Evolutionary conservation across 2,113 vertebrate species (phyloP).

Genomic region (Myodes glareolus): DNA sequence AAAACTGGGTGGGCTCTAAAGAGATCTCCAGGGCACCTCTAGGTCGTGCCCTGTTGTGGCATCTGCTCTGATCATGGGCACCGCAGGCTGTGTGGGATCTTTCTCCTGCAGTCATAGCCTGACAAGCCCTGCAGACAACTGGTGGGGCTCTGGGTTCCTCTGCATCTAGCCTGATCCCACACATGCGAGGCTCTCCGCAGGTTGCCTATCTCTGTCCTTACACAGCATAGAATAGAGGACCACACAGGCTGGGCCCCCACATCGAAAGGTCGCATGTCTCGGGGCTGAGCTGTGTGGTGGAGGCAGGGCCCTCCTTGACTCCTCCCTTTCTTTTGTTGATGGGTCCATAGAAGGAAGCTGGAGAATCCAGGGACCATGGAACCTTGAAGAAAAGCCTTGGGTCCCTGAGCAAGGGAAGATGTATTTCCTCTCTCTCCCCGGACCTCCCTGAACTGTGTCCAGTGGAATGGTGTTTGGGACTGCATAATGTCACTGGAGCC

Average conservation of each 20-base stretch:
- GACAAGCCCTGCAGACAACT: too few species aligned
- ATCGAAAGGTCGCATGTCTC: background rate
- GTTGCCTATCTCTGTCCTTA: too few species aligned
- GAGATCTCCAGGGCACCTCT: background rate
- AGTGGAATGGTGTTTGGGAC: too few species aligned
- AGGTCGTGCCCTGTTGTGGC: fast-evolving
- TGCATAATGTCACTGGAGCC: background rate
- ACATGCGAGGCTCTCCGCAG: background rate
- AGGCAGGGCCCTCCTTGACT: background rate
- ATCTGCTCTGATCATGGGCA: background rate
- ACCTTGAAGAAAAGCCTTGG: background rate
- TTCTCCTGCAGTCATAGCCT: background rate
- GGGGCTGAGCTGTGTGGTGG: background rate
- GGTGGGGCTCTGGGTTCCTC: background rate
- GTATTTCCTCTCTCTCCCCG: background rate
- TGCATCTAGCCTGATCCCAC: background rate
- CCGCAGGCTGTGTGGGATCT: background rate
- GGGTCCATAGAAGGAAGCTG: background rate
- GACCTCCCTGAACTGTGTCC: background rate
- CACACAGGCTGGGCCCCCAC: background rate
- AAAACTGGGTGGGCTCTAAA: background rate
- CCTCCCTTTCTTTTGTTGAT: background rate
- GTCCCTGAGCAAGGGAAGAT: background rate
- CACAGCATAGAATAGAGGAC: background rate
- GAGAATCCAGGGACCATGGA: background rate